Evolutionary conservation across 2,113 vertebrate species (phyloP).

Genomic region (Ciconia stormi): DNA sequence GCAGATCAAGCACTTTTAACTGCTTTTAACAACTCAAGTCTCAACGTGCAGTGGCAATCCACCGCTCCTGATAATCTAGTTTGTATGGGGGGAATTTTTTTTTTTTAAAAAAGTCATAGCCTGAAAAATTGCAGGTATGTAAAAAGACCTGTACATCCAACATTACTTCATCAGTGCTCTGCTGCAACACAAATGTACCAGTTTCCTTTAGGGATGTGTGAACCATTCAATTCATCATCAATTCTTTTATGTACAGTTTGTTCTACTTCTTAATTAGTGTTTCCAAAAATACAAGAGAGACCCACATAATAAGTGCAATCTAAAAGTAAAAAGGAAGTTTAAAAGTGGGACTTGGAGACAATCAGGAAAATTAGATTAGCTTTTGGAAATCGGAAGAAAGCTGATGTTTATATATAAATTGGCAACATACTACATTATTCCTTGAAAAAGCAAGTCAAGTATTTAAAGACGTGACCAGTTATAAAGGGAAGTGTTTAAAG

Average conservation of each 20-base stretch:
- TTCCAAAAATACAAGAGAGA: conserved; percentile 72
- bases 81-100: not conserved
- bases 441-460: not conserved
- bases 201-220: conserved; percentile 64
- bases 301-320: conserved; percentile 34
- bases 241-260: conserved; percentile 69
- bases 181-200: conserved; percentile 44
- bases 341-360: not conserved
- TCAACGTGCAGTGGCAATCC: conserved; percentile 24
- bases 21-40: conserved; percentile 48
- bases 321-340: conserved; percentile 1
- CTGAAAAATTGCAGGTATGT: conserved; percentile 41
- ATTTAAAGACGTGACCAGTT: not conserved
- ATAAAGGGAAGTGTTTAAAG: not conserved
- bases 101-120: conserved; percentile 29
- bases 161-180: conserved; percentile 43
- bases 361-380: not conserved
- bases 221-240: conserved; percentile 44
- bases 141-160: not conserved
- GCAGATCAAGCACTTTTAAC: conserved; percentile 40
- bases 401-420: not conserved
- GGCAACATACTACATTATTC: fast-evolving
- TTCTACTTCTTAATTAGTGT: conserved; percentile 73
- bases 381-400: not conserved
- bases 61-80: not conserved